Percentiles rank a stretch among this genome's conserved stretches.
Evolutionary conservation across 2,888 invertebrate species (phyloP).

Genomic region (Pristionchus fissidentatus): DNA sequence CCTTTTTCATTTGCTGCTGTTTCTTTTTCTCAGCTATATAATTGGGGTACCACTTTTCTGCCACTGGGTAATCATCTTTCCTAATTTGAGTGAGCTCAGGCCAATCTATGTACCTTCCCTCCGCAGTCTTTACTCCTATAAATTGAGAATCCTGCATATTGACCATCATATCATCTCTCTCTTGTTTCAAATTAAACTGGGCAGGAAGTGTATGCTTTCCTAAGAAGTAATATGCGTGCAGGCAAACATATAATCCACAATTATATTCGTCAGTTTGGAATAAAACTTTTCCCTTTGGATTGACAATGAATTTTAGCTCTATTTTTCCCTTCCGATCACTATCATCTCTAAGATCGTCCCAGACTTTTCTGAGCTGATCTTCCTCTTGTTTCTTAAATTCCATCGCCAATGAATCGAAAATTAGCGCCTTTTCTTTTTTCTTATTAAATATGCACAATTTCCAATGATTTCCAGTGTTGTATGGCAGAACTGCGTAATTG

Average conservation of each 20-base stretch:
- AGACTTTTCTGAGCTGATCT: neutral
- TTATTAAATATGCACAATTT: slow-evolving; percentile 4
- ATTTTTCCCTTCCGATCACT: neutral
- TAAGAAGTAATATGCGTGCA: neutral
- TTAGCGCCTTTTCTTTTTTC: neutral
- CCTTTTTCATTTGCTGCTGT: neutral
- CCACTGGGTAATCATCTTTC: neutral
- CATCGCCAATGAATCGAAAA: neutral
- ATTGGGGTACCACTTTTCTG: slow-evolving; percentile 31
- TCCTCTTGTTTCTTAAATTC: neutral
- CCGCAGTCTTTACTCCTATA: neutral
- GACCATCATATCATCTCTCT: neutral
- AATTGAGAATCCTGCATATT: neutral
- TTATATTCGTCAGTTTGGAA: neutral
- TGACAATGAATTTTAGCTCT: neutral
- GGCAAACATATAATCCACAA: slow-evolving; percentile 15
- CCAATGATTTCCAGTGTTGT: neutral
- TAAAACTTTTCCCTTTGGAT: neutral
- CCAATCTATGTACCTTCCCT: neutral
- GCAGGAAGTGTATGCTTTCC: neutral
- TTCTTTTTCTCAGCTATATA: neutral
- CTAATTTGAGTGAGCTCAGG: neutral
- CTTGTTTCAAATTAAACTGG: neutral
- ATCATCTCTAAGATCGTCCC: slow-evolving; percentile 4
- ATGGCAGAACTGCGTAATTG: neutral